Percentiles rank a stretch among this genome's conserved stretches.
Conservation (phyloP, 2,113 vertebrate species). For the Poecile atricapillus region DNA sequence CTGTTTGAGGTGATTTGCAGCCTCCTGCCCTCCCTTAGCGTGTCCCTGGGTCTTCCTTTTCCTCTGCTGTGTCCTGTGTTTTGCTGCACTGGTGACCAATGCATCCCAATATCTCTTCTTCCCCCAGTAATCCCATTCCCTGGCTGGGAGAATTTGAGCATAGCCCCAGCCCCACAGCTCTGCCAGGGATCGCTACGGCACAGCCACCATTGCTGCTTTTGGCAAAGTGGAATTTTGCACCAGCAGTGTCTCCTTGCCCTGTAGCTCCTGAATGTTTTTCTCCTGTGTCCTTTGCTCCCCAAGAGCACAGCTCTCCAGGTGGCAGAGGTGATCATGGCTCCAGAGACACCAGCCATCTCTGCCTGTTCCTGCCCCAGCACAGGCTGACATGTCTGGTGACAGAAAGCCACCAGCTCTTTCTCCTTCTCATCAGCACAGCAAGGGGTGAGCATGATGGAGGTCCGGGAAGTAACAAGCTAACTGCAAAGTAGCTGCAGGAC, state of each 20-base stretch:
- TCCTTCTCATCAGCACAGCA: neutral
- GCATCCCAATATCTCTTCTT: neutral
- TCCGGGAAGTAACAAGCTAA: fast-evolving
- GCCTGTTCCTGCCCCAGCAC: neutral
- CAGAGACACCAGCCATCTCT: neutral
- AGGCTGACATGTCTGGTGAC: neutral
- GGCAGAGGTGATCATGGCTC: neutral
- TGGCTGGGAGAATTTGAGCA: neutral
- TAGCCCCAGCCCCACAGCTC: neutral
- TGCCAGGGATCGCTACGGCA: fast-evolving
- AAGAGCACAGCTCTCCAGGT: fast-evolving
- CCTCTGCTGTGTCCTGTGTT: neutral
- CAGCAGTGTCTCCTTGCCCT: neutral
- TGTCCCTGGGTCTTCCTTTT: neutral
- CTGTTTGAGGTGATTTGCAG: neutral
- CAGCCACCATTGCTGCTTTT: fast-evolving
- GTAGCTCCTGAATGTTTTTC: neutral
- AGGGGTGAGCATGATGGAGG: neutral
- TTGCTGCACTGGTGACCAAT: fast-evolving
- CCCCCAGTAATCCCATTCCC: neutral
- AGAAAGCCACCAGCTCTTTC: neutral
- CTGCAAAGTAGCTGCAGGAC: neutral
- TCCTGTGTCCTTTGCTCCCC: neutral
- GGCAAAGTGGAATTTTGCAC: neutral
- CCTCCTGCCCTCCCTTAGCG: neutral